A percentile compares a stretch with the other conserved stretches of the same genome.
phyloP scores from a whole-genome alignment of 2,797 vertebrate species.

The Potorous gilbertii region DNA sequence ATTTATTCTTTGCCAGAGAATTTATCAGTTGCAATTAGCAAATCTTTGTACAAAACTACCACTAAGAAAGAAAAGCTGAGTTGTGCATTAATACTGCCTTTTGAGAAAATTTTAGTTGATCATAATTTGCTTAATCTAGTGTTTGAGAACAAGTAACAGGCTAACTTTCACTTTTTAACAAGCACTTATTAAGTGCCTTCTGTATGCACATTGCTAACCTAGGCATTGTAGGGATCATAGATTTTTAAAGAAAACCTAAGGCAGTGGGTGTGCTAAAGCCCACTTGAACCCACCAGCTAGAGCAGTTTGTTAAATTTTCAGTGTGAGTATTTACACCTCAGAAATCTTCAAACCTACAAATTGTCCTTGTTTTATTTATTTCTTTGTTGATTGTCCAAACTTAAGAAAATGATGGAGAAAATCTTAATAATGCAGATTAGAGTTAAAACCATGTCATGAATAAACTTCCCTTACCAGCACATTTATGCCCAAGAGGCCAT shows the following conservation, averaged over 20 bases:
- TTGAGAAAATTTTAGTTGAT: not conserved
- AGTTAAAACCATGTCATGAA: too few relatives aligned
- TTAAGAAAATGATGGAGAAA: too few relatives aligned
- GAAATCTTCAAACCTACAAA: too few relatives aligned
- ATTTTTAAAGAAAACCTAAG: not conserved
- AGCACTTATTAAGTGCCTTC: not conserved
- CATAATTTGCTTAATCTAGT: not conserved
- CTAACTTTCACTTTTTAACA: conserved; percentile 9
- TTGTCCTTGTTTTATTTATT: too few relatives aligned
- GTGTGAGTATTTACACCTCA: too few relatives aligned
- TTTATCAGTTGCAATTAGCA: conserved; percentile 15
- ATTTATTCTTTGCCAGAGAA: conserved; percentile 12
- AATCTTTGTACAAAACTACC: not conserved
- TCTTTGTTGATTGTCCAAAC: too few relatives aligned
- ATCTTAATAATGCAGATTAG: too few relatives aligned
- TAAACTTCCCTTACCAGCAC: too few relatives aligned
- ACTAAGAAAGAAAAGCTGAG: conserved; percentile 25
- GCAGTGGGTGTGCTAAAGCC: too few relatives aligned
- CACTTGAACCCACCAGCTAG: too few relatives aligned
- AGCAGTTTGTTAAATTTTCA: too few relatives aligned
- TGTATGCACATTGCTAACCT: not conserved
- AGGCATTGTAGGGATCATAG: not conserved
- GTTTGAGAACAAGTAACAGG: not conserved
- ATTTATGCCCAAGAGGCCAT: too few relatives aligned
- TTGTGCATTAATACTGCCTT: conserved; percentile 23